phyloP scores from a whole-genome alignment of 1,140 invertebrate species.

The Pogonognathellus flavescens region DNA sequence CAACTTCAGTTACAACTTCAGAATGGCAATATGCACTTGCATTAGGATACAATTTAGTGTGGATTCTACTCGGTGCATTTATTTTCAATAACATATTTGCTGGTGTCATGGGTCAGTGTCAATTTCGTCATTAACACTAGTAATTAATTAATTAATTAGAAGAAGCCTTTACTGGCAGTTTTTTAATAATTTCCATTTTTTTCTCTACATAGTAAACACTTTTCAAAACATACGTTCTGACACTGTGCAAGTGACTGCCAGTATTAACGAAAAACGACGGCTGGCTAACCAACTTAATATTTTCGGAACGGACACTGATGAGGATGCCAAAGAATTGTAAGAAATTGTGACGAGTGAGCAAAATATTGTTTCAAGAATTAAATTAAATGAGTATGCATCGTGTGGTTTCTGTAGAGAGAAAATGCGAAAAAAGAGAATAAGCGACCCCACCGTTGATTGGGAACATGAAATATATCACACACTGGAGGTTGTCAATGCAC shows the following conservation, averaged over 20 bases:
- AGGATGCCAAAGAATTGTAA: background rate
- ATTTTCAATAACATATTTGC: constrained; percentile 68
- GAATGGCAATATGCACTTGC: constrained; percentile 16
- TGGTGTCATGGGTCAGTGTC: constrained; percentile 50
- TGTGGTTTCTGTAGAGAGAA: background rate
- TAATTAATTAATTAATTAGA: no score
- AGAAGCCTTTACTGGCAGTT: no score
- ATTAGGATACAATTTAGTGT: constrained; percentile 62
- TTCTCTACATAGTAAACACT: constrained; percentile 54
- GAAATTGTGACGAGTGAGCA: background rate
- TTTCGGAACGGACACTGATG: constrained; percentile 22
- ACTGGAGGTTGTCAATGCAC: constrained; percentile 28
- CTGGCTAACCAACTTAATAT: constrained; percentile 35
- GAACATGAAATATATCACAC: constrained; percentile 32
- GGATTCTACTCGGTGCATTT: constrained; percentile 67
- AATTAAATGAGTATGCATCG: no score
- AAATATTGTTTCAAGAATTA: no score
- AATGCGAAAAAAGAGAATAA: background rate
- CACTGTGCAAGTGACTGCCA: constrained; percentile 32
- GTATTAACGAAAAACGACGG: background rate
- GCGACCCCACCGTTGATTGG: constrained; percentile 30
- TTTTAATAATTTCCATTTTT: no score
- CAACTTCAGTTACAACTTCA: background rate
- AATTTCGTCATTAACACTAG: background rate
- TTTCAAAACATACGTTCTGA: constrained; percentile 63